phyloP scores from a whole-genome alignment of 2,113 vertebrate genomes.

The Zingel zingel region DNA sequence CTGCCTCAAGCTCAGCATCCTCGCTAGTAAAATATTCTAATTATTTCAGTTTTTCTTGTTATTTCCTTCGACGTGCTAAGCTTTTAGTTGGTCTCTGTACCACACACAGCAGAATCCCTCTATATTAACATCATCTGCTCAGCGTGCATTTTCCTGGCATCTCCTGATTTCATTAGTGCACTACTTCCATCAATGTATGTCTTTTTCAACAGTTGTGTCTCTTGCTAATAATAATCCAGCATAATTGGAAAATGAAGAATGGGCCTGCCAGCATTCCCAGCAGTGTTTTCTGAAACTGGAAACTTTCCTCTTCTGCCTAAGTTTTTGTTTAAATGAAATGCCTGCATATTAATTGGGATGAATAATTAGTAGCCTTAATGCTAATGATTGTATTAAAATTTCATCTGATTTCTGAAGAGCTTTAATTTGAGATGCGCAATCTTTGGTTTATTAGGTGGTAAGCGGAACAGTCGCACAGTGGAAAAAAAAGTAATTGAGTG shows the following conservation, averaged over 20 bases:
- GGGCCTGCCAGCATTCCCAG: conserved; percentile 72
- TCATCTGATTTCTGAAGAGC: conserved; percentile 58
- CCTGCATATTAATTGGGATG: conserved; percentile 69
- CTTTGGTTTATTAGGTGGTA: conserved; percentile 40
- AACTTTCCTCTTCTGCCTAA: conserved; percentile 66
- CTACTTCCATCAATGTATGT: conserved; percentile 70
- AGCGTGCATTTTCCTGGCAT: conserved; percentile 71
- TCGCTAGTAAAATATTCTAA: background rate
- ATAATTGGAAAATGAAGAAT: conserved; percentile 80
- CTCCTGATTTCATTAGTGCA: conserved; percentile 76
- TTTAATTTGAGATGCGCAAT: conserved; percentile 57
- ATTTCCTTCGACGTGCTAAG: conserved; percentile 3
- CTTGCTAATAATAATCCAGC: conserved; percentile 78
- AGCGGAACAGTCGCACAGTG: conserved; percentile 17
- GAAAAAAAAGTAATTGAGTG: conserved; percentile 3
- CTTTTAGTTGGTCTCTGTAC: conserved; percentile 41
- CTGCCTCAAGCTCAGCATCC: conserved; percentile 22
- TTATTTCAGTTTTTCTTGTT: conserved; percentile 15
- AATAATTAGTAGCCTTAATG: conserved; percentile 70
- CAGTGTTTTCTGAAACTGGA: conserved; percentile 72
- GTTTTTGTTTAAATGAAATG: conserved; percentile 77
- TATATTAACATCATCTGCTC: conserved; percentile 53
- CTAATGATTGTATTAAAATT: conserved; percentile 63
- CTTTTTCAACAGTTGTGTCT: conserved; percentile 70
- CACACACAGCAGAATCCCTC: conserved; percentile 39